phyloP scores from a whole-genome alignment of 1,140 invertebrate species.

The Tetramorium simillimum region DNA sequence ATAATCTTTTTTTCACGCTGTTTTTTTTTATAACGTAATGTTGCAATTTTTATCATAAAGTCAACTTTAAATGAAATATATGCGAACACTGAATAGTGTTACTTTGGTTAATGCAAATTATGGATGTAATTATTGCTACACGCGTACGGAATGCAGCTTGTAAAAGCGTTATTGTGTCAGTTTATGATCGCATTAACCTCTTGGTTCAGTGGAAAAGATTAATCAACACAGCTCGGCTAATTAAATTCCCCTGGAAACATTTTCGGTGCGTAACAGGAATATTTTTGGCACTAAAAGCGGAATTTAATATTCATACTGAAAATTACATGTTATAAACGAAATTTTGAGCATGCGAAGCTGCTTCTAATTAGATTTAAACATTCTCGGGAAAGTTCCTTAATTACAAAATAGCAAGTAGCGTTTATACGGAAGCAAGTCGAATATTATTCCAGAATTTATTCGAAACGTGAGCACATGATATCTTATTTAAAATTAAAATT shows the following conservation, averaged over 20 bases:
- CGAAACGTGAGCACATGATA: background rate
- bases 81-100: background rate
- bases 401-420: background rate
- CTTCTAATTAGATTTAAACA: conserved; percentile 36
- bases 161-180: conserved; percentile 36
- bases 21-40: background rate
- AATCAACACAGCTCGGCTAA: conserved; percentile 18
- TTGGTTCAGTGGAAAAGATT: conserved; percentile 2
- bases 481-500: conserved; percentile 16
- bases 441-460: background rate
- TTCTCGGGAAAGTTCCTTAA: conserved; percentile 23
- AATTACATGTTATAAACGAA: conserved; percentile 22
- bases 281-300: background rate
- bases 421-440: background rate
- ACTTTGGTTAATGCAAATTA: conserved; percentile 15
- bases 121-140: conserved; percentile 19
- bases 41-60: background rate
- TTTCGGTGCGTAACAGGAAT: background rate
- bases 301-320: conserved; percentile 24
- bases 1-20: background rate
- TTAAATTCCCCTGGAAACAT: conserved; percentile 27
- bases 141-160: conserved; percentile 10
- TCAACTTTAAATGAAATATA: background rate
- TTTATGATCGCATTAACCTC: conserved; percentile 25
- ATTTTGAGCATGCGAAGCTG: background rate